Evolutionary conservation across 1,140 invertebrate genomes (phyloP).

Genomic region (Mya arenaria): DNA sequence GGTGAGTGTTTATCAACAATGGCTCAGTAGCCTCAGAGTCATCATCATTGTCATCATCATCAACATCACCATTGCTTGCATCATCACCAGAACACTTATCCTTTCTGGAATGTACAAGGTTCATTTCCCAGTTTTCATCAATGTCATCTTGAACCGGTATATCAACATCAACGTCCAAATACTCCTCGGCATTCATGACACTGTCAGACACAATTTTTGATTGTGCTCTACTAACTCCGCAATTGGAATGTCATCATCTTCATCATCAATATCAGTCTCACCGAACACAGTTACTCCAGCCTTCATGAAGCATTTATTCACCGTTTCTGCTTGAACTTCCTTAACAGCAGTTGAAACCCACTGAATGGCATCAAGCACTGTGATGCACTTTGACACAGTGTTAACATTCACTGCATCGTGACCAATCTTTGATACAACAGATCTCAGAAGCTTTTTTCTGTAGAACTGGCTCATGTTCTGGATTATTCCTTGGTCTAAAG

Average conservation of each 20-base stretch:
- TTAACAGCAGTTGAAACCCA: background rate
- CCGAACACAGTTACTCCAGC: background rate
- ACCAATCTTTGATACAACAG: background rate
- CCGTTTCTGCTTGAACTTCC: constrained; percentile 4
- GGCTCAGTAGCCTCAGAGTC: background rate
- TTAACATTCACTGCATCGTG: background rate
- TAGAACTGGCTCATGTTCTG: constrained; percentile 5
- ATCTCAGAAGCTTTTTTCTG: background rate
- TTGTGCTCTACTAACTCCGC: background rate
- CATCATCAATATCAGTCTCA: background rate
- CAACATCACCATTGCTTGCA: background rate
- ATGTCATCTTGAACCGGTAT: constrained; percentile 30
- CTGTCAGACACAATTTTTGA: background rate
- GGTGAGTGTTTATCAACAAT: background rate
- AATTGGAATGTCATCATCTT: constrained; percentile 18
- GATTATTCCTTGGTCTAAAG: background rate
- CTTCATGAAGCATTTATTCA: constrained; percentile 1
- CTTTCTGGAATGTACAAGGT: background rate
- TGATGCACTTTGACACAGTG: background rate
- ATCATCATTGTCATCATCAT: constrained; percentile 15
- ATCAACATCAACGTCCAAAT: background rate
- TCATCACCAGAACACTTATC: background rate
- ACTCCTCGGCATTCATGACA: constrained; percentile 7
- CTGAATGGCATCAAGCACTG: constrained; percentile 9
- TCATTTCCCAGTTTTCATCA: background rate